Evolutionary conservation across 2,888 invertebrate species (phyloP), one percentile per base, ranked within the genome.

Genomic region (Himalopsyche tibetana): DNA sequence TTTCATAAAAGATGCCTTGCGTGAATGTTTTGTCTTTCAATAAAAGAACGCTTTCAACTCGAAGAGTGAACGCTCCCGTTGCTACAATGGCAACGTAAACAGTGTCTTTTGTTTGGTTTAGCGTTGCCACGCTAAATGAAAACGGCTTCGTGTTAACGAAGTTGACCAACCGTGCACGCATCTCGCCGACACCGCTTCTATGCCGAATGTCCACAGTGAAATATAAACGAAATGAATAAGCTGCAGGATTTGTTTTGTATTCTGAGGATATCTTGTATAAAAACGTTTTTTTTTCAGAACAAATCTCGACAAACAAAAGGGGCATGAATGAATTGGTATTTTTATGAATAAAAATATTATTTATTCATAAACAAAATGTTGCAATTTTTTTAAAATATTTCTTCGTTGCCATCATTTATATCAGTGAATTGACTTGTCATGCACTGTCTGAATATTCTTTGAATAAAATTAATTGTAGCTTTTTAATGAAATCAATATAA

Each of bases 11-110:
- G 19, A 63, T 19, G 19, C 63, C 19, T 63, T 63, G 63, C 63
- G 63, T 63, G 63, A 63, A 63, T 63, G 63, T 63, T 63, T 63
- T 63, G 63, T 63, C 63, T 63, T 63, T 63, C 63, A 63, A 63
- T 63, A 19, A 19, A 2, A 63, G 6, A 63, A 63, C 63, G 63
- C 63, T 63, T 63, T 63, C 28, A 63, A 63, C 63, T 63, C 63
- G 63, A 63, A 63, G 19, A 63, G 63, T 63, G 63, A 63, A 63
- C 63, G 63, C 28, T 63, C 19, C 19, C 28, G 63, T 11, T 63
- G 19, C 63, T 15, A 63, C 63, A 63, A 63, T 63, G 19, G 63
- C 63, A 63, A 63, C 63, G 63, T 28, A 63, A 63, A 63, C 28
- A 63, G 63, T 19, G 19, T 63, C 63, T 63, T 19, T 63, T 63